Base-by-base conservation (phyloP, 2,888 invertebrate genomes). In the Reticulitermes lucifugus region DNA sequence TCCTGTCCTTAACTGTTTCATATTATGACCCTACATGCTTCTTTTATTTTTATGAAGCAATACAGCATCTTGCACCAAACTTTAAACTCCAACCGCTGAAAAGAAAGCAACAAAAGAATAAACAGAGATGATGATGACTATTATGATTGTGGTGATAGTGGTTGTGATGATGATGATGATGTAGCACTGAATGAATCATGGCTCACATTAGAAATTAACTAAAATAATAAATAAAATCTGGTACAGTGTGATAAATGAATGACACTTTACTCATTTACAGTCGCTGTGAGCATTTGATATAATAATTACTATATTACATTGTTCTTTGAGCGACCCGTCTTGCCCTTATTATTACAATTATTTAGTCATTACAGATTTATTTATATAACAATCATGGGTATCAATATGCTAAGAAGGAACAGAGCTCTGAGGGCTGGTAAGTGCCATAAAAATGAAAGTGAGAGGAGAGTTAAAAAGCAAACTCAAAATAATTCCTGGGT, bases 301-400 rank as follows among this genome's bases (percentile, higher is more conserved):
- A 85, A 85, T 86, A 85, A 84, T 86, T 86, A 86, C 85, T 86
- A 86, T 86, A 85, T 85, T 86, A 86, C 85, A 86, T 59, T 83
- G 83, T 85, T 86, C 80, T 86, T 86, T 85, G 85, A 75, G 84
- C 81, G 84, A 86, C 85, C 85, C 86, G 85, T 86, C 86, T 85
- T 85, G 85, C 81, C 85, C 86, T 77, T 84, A 86, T 86, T 86
- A 85, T 85, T 86, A 86, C 86, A 86, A 85, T 86, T 81, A 85
- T 86, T 85, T 86, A 84, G 71, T 86, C 85, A 85, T 77, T 84
- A 85, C 85, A 85, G 73, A 85, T 81, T 85, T 86, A 81, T 84
- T 84, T 86, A 86, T 84, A 79, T 85, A 86, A 86, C 86, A 86
- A 86, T 84, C 85, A 83, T 41, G 73, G 41, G 73, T 73, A n/a